phyloP scores from a whole-genome alignment of 2,113 vertebrate genomes.

The Panthera uncia region DNA sequence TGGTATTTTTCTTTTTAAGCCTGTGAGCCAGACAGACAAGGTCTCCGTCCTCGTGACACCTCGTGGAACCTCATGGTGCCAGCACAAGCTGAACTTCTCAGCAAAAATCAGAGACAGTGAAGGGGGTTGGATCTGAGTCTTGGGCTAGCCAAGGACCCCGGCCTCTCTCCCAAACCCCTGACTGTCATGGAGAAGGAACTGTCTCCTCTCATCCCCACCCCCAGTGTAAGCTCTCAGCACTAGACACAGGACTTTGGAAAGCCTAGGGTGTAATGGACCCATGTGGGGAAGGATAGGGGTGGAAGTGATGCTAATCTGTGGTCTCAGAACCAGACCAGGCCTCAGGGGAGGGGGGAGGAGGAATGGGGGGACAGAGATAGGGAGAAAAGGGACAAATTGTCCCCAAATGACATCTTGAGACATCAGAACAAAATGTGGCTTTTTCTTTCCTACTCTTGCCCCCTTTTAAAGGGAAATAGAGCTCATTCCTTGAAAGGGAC shows the following conservation, averaged over 20 bases:
- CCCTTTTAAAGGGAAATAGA: conserved; percentile 23
- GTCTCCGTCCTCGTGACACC: neutral
- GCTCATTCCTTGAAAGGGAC: conserved; percentile 37
- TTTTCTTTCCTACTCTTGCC: neutral
- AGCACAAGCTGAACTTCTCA: neutral
- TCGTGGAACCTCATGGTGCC: neutral
- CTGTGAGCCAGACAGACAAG: neutral
- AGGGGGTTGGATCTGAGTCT: neutral
- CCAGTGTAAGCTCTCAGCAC: neutral
- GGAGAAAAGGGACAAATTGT: conserved; percentile 36
- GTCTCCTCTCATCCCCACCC: neutral
- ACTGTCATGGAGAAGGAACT: neutral
- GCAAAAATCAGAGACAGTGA: neutral
- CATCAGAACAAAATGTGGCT: conserved; percentile 7
- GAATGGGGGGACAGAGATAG: neutral
- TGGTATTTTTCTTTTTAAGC: neutral
- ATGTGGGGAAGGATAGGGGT: neutral
- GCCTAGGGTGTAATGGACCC: no score
- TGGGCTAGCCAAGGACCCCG: neutral
- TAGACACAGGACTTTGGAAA: neutral
- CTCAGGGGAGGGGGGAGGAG: no score
- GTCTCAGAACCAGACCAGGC: neutral
- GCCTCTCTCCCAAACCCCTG: neutral
- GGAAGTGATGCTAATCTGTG: neutral
- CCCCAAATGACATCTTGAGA: neutral